Conservation (phyloP, 2,113 vertebrate genomes). For the Triplophysa rosa region DNA sequence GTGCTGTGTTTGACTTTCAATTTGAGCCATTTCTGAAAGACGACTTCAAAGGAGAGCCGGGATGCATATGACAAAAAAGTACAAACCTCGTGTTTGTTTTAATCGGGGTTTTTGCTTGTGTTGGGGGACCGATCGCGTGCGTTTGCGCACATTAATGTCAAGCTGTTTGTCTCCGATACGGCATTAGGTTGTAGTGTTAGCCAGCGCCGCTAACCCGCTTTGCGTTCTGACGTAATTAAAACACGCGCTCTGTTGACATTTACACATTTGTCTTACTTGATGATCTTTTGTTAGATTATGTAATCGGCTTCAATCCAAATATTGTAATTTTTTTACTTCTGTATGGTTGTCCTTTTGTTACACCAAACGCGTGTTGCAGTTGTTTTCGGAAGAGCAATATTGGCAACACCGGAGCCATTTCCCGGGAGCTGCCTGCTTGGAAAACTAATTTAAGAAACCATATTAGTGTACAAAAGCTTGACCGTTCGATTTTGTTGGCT, state of each 20-base stretch:
- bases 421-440: neutral
- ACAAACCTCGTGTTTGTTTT: constrained; percentile 2
- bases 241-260: neutral
- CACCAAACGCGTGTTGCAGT: neutral
- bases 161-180: constrained; percentile 27
- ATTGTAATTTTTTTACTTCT: neutral
- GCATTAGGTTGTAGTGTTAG: constrained; percentile 33
- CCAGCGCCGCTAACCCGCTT: constrained; percentile 18
- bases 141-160: neutral
- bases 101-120: constrained; percentile 40
- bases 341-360: constrained; percentile 20
- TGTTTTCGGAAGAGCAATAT: neutral
- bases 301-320: neutral
- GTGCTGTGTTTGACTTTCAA: constrained; percentile 54
- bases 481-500: too few species aligned
- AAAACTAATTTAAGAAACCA: neutral
- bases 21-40: constrained; percentile 49
- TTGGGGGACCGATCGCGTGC: neutral
- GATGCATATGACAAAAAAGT: constrained; percentile 71
- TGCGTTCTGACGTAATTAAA: constrained; percentile 2
- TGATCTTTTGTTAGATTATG: neutral
- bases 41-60: constrained; percentile 48
- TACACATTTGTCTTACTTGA: neutral
- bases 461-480: too few species aligned
- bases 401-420: neutral